Evolutionary conservation across 2,797 vertebrate genomes (phyloP).

Genomic region (Epinephelus malabaricus): DNA sequence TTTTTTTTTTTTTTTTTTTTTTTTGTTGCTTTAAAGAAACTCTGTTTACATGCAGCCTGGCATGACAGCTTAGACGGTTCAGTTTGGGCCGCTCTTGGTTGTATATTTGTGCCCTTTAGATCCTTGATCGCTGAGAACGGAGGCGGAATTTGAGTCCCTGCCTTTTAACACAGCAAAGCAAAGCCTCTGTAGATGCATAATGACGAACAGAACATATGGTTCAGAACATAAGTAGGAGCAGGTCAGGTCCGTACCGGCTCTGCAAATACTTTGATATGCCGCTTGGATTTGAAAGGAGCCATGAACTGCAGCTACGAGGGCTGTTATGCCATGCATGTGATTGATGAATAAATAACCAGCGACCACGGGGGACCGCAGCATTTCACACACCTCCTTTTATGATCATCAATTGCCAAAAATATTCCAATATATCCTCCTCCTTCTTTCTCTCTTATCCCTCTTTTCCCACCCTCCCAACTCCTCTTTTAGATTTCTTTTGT

Average conservation of each 20-base stretch:
- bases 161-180: conserved; percentile 12
- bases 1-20: conserved; percentile 1
- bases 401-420: conserved; percentile 58
- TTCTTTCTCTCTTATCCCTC: conserved; percentile 40
- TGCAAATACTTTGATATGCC: conserved; percentile 46
- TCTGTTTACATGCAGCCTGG: conserved; percentile 52
- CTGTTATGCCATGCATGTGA: conserved; percentile 23
- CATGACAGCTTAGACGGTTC: conserved; percentile 33
- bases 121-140: conserved; percentile 11
- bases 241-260: conserved; percentile 13
- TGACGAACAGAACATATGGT: conserved; percentile 19
- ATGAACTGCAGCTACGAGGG: conserved; percentile 11
- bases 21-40: conserved; percentile 24
- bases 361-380: conserved; percentile 52
- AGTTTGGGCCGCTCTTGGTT: conserved; percentile 18
- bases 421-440: conserved; percentile 56
- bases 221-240: conserved; percentile 17
- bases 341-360: conserved; percentile 66
- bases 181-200: background rate
- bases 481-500: conserved; percentile 78
- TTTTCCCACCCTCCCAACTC: conserved; percentile 36
- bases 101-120: conserved; percentile 18
- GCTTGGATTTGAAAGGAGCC: conserved; percentile 43
- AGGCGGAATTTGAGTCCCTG: conserved; percentile 21
- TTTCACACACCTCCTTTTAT: conserved; percentile 47